Base-by-base conservation (phyloP, 2,888 invertebrate genomes). In the Flabesymbios commensalis region DNA sequence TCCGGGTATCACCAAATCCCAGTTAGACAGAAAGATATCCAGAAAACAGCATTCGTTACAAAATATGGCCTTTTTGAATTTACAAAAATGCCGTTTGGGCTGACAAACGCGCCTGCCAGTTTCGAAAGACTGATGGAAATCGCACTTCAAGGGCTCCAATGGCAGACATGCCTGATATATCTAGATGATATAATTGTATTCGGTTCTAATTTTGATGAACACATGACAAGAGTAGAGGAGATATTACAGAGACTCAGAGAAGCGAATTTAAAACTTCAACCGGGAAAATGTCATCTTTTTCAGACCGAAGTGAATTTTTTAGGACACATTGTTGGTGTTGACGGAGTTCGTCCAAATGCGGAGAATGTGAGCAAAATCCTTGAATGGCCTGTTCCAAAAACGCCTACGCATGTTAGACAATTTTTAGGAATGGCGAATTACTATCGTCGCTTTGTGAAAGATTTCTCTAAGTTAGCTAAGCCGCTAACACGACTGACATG, bases 211-310 rank as follows among this genome's bases (percentile, higher is more conserved):
- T n/a, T n/a, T n/a, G n/a, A n/a, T n/a, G n/a, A n/a, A n/a, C n/a
- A n/a, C n/a, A n/a, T n/a, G n/a, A n/a, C n/a, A n/a, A 36, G 17
- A 10, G 17, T 36, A 10, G 10, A 36, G 10, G 10, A 36, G 39
- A 36, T 36, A 36, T 14, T 36, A 36, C 39, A 36, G 10, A 17
- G 39, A 36, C 17, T 14, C 10, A n/a, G n/a, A n/a, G n/a, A n/a
- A n/a, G n/a, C n/a, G n/a, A n/a, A n/a, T n/a, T n/a, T n/a, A n/a
- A 31, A 31, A 4, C 26, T 61, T 17, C n/a, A 36, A 28, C 7
- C 29, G 3, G 33, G 19, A n/a, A 63, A 61, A 45, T 63, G 63
- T 36, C 22, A 24, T 17, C 39, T 60, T 4, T 43, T 63, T n/a
- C n/a, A 55, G 39, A 17, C 43, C 43, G 33, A 60, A 26, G 48